Conservation (phyloP, 2,113 vertebrate species). For the Bostrychus sinensis region DNA sequence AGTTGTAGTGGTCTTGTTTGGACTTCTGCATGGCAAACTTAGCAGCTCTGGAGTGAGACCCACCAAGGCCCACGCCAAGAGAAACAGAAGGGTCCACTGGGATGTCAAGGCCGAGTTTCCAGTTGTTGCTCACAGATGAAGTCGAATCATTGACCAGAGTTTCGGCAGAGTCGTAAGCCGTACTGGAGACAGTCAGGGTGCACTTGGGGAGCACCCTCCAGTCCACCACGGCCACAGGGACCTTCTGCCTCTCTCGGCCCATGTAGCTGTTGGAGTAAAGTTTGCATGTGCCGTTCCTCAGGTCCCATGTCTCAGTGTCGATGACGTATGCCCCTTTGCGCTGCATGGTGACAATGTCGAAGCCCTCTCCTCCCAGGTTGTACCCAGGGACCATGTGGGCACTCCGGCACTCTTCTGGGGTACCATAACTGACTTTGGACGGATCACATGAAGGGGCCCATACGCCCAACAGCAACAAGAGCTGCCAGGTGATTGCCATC, state of each 20-base stretch:
- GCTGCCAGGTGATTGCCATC: no score
- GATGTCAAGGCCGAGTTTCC: constrained; percentile 67
- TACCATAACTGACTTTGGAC: no score
- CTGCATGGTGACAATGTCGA: constrained; percentile 48
- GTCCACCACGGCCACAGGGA: constrained; percentile 35
- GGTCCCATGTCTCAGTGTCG: constrained; percentile 46
- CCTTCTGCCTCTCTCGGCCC: constrained; percentile 2
- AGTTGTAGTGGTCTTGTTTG: constrained; percentile 61
- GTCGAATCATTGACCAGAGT: constrained; percentile 37
- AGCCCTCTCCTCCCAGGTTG: neutral
- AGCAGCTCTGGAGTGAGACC: constrained; percentile 50
- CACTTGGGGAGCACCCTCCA: constrained; percentile 37
- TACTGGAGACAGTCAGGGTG: constrained; percentile 32
- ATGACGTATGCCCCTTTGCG: constrained; percentile 53
- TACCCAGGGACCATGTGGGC: no score
- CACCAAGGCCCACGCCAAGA: constrained; percentile 11
- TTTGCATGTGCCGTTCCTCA: constrained; percentile 16
- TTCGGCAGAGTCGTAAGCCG: constrained; percentile 52
- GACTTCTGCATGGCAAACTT: constrained; percentile 41
- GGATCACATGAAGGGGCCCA: no score
- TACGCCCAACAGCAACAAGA: no score
- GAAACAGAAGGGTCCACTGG: fast-evolving
- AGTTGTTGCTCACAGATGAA: constrained; percentile 59
- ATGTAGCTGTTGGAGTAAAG: constrained; percentile 19
- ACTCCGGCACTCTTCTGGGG: no score